Base-by-base conservation (phyloP, 2,888 invertebrate species). In the Acleris literana region DNA sequence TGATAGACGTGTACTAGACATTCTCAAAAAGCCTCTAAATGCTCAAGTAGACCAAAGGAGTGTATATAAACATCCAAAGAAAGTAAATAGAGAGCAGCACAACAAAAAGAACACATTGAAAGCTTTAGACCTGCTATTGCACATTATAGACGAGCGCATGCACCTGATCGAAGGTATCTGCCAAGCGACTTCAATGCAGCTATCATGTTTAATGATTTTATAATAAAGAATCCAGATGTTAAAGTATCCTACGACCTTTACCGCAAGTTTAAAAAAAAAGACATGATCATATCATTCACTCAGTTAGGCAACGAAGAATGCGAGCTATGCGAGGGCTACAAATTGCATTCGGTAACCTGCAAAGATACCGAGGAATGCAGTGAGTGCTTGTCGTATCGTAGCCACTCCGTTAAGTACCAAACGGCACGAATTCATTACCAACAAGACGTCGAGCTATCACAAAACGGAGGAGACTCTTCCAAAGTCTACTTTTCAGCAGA, bases 241-340 rank as follows among this genome's bases (percentile, higher is more conserved):
- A 17, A 49, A 18, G 18, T 49, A 18, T 55, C 55, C 9, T 55
- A 55, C 18, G 55, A 39, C 16, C 13, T 43, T 43, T 55, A 55
- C 20, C 39, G 43, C n/a, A 43, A 39, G 5, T 3, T 22, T 22
- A 3, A 13, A 13, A 13, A 11, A 29, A 55, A 55, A 11, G 13
- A 20, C 17, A 39, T 55, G 39, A 55, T 43, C 18, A 55, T 55
- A 18, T 39, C 55, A 17, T 55, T 55, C 20, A 11, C 55, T n/a
- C 29, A 33, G 29, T 33, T 54, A 25, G 54, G 54, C 29, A 16
- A 54, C 6, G 54, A 54, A 33, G 33, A 54, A 9, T 54, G 54
- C 33, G 54, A 54, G 33, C n/a, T 13, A 29, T 54, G 54, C 16
- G 54, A 54, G n/a, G 3, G 22, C 22, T 22, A 22, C n/a, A 54